Conservation (phyloP, 1,140 invertebrate species). For the Zaprionus inermis region DNA sequence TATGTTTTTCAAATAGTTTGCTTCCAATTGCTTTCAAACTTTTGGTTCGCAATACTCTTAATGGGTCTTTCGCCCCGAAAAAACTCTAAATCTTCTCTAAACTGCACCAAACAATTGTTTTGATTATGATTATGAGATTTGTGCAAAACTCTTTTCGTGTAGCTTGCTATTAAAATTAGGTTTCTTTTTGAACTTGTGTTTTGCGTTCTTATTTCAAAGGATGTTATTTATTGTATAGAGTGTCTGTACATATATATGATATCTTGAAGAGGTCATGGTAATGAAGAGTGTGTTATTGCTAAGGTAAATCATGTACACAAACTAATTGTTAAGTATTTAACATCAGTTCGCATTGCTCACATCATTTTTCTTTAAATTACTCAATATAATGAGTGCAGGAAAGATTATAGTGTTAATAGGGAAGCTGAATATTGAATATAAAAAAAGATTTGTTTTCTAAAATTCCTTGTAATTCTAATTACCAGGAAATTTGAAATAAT, state of each 20-base stretch:
- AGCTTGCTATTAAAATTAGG: slow-evolving; percentile 51
- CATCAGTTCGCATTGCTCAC: neutral
- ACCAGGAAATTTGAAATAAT: too few relatives aligned
- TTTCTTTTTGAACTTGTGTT: slow-evolving; percentile 15
- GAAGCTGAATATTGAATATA: too few relatives aligned
- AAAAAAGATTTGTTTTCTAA: too few relatives aligned
- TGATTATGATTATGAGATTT: slow-evolving; percentile 53
- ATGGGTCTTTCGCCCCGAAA: slow-evolving; percentile 15
- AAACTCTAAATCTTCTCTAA: slow-evolving; percentile 22
- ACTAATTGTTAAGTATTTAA: neutral
- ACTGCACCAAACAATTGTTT: slow-evolving; percentile 60
- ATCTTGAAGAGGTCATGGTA: neutral
- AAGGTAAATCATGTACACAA: slow-evolving; percentile 12
- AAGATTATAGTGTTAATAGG: neutral
- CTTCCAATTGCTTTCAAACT: slow-evolving; percentile 59
- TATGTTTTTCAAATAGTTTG: slow-evolving; percentile 50
- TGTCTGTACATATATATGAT: slow-evolving; percentile 31
- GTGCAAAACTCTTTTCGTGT: slow-evolving; percentile 52
- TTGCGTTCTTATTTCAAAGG: slow-evolving; percentile 16
- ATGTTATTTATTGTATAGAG: slow-evolving; percentile 29
- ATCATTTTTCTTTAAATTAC: neutral
- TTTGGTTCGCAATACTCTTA: slow-evolving; percentile 54
- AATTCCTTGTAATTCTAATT: too few relatives aligned
- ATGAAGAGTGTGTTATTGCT: slow-evolving; percentile 18
- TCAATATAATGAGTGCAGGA: neutral